Percentiles rank a stretch among this genome's conserved stretches.
Evolutionary conservation across 2,113 vertebrate genomes (phyloP).

Genomic region (Oncorhynchus nerka): DNA sequence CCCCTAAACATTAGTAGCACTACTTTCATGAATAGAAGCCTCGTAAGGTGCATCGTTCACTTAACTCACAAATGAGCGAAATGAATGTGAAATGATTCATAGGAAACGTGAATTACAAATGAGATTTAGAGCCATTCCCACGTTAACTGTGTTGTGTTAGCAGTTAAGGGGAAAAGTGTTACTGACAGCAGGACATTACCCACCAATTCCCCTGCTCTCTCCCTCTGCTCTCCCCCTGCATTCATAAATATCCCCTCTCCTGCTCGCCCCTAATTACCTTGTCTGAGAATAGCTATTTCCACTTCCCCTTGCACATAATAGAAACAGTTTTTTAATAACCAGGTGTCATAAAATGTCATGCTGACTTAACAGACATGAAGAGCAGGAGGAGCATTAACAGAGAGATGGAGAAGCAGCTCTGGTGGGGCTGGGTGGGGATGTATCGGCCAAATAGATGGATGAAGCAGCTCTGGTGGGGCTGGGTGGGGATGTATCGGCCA

Average conservation of each 20-base stretch:
- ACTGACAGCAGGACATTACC: slow-evolving; percentile 75
- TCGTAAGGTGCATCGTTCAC: slow-evolving; percentile 16
- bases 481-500: too few relatives aligned
- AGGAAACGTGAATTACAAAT: slow-evolving; percentile 50
- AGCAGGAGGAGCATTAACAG: slow-evolving; percentile 72
- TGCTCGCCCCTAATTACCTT: slow-evolving; percentile 71
- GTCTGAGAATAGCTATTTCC: slow-evolving; percentile 70
- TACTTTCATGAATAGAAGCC: slow-evolving; percentile 28
- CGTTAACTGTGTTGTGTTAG: slow-evolving; percentile 50
- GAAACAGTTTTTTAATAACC: slow-evolving; percentile 76
- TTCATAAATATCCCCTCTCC: slow-evolving; percentile 71
- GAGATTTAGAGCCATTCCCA: slow-evolving; percentile 50
- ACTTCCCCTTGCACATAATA: slow-evolving; percentile 71
- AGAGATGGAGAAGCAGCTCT: not conserved
- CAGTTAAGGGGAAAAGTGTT: slow-evolving; percentile 68
- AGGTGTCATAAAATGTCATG: slow-evolving; percentile 77
- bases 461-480: not conserved
- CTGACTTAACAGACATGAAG: slow-evolving; percentile 75
- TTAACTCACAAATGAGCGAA: slow-evolving; percentile 21
- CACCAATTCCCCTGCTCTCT: slow-evolving; percentile 59
- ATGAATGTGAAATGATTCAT: slow-evolving; percentile 53
- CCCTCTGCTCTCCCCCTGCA: slow-evolving; percentile 48
- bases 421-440: not conserved
- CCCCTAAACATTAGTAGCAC: slow-evolving; percentile 11
- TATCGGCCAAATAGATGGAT: not conserved